Conservation (phyloP, 2,113 vertebrate genomes). For the Hippocampus comes region DNA sequence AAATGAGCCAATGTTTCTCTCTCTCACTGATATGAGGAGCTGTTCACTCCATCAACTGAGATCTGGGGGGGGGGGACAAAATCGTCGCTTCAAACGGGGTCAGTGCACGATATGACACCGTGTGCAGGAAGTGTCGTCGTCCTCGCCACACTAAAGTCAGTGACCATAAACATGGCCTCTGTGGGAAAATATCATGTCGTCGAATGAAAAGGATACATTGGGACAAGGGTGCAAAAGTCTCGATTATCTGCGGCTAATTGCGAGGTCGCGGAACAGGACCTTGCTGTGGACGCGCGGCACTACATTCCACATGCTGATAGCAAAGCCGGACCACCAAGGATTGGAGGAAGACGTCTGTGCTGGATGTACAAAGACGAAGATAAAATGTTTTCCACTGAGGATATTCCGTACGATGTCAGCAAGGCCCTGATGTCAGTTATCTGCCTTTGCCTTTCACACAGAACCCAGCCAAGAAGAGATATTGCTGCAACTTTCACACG, state of each 20-base stretch:
- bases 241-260: conserved; percentile 77
- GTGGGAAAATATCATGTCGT: conserved; percentile 69
- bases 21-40: neutral
- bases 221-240: conserved; percentile 53
- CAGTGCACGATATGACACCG: conserved; percentile 60
- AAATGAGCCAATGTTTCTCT: neutral
- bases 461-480: neutral
- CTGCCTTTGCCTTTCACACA: neutral
- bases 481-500: neutral
- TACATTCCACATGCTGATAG: conserved; percentile 74
- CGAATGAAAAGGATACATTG: conserved; percentile 57
- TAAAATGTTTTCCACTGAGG: conserved; percentile 63
- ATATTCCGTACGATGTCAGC: neutral
- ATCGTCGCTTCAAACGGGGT: conserved; percentile 51
- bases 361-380: conserved; percentile 63
- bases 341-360: conserved; percentile 58
- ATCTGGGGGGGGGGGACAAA: conserved; percentile 45
- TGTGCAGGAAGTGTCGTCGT: conserved; percentile 29
- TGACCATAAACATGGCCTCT: conserved; percentile 70
- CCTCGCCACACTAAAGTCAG: conserved; percentile 17
- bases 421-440: neutral
- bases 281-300: conserved; percentile 48
- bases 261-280: conserved; percentile 52
- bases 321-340: conserved; percentile 72
- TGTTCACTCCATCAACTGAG: neutral